Evolutionary conservation across 1,140 invertebrate species (phyloP), one percentile per base, ranked within the genome.

Genomic region (Formica selysi): DNA sequence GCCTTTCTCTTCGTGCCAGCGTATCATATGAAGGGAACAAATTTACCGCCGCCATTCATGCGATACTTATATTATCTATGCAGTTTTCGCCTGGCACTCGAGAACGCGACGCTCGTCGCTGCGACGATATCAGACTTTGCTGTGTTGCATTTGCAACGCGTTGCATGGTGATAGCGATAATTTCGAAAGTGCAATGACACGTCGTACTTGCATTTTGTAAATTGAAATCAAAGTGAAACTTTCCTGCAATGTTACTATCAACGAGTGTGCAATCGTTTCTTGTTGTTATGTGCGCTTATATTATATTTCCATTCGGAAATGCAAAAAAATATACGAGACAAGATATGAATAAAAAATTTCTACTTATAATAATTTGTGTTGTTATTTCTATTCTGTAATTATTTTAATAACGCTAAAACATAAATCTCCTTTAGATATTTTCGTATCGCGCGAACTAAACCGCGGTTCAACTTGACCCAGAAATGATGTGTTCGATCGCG

Each of bases 51-150:
- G 26, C 32, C 44, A 80, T 44, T 32, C 76, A 70, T 48, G 65
- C 51, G 48, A 80, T 80, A 70, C 48, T 22, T 26, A 22, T 41
- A 80, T 80, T 80, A 80, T 80, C 64, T 80, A 70, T 70, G 78
- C 64, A 80, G 65, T 80, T 80, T 70, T 79, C 41, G 38, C 19
- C 62, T 19, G 19, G 41, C 36, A 54, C 76, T 70, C 78, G 65
- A 54, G 44, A 38, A 38, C n/a, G 38, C n/a, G 32, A 36, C n/a
- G 36, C 22, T 59, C 22, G 44, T 54, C 61, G 32, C 32, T 38
- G 44, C 32, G 16, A 70, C 32, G 65, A 70, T 57, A 68, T 13
- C 32, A 41, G n/a, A 54, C 76, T 22, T 80, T 32, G 62, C 59
- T 48, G 6, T 7, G 41, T 67, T 48, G 64, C 64, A 29, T 38